A percentile compares a stretch with the other conserved stretches of the same genome.
These are phyloP conservation scores for Steinernema scapterisci DNA, from an alignment of 2,888 invertebrate species.

Conservation along the genomic window DNA sequence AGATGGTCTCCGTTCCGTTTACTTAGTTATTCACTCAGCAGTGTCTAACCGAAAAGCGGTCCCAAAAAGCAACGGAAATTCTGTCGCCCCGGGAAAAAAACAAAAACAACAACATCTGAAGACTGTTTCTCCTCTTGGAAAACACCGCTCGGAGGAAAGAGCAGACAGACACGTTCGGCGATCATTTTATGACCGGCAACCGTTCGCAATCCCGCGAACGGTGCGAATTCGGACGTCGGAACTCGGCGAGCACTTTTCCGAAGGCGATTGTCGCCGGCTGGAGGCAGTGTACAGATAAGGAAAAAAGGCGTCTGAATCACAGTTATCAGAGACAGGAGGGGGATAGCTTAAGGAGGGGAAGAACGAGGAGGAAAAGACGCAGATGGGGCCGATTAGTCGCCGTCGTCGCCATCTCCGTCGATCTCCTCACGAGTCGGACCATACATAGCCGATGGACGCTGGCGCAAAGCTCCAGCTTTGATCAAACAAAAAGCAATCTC, in stretches of 20 bases:
- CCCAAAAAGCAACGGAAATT: no score
- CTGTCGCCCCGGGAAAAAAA: background rate
- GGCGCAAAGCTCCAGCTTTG: background rate
- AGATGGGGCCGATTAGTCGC: background rate
- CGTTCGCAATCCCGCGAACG: background rate
- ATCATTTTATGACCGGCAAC: background rate
- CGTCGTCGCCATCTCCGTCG: no score
- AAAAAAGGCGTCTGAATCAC: slow-evolving; percentile 2
- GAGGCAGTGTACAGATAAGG: background rate
- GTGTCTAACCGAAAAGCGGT: no score
- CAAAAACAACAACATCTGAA: slow-evolving; percentile 15
- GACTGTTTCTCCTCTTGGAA: no score
- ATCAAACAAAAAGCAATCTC: background rate
- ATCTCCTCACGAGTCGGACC: background rate
- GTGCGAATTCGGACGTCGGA: background rate
- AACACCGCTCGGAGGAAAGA: background rate
- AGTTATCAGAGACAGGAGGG: slow-evolving; percentile 4
- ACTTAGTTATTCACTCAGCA: no score
- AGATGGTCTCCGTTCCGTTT: no score
- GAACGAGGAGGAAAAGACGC: background rate
- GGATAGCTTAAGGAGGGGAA: background rate
- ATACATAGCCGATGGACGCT: background rate
- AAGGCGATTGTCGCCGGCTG: background rate
- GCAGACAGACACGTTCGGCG: background rate
- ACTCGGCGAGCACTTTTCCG: background rate